Percentiles rank a stretch among this genome's conserved stretches.
Conservation (phyloP, 2,113 vertebrate species). For the Sarotherodon lohbergeri region DNA sequence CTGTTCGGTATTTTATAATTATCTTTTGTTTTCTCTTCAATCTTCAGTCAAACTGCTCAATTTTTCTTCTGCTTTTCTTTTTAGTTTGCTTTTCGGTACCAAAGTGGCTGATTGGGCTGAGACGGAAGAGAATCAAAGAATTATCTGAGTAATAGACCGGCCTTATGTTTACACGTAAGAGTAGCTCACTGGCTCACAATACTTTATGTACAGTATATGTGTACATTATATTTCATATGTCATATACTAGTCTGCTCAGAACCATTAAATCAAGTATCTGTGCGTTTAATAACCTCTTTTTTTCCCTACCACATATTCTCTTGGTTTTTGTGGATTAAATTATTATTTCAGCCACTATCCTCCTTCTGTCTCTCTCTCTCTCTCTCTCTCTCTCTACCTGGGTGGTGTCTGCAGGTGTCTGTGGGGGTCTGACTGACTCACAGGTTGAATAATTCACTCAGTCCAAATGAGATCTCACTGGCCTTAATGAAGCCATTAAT, state of each 20-base stretch:
- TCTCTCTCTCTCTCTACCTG: neutral
- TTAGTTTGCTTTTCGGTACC: neutral
- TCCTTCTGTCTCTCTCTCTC: neutral
- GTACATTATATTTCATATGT: neutral
- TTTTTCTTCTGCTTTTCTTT: neutral
- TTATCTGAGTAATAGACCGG: neutral
- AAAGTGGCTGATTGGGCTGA: neutral
- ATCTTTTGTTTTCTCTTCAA: neutral
- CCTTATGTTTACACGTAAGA: neutral
- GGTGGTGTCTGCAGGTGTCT: constrained; percentile 16
- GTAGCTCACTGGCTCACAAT: neutral
- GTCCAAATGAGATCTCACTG: constrained; percentile 35
- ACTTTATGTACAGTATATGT: neutral
- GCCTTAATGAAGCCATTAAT: constrained; percentile 47
- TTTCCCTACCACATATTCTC: neutral
- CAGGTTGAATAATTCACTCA: constrained; percentile 44
- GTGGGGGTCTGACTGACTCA: neutral
- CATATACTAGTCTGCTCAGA: neutral
- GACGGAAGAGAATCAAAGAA: neutral
- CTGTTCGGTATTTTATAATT: neutral
- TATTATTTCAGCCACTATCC: neutral
- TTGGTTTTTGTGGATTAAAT: neutral
- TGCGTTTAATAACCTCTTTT: neutral
- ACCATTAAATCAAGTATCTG: neutral
- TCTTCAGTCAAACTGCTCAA: neutral